Percentiles rank a stretch among this genome's conserved stretches.
phyloP scores from a whole-genome alignment of 1,140 invertebrate species.

The Eurosta solidaginis region DNA sequence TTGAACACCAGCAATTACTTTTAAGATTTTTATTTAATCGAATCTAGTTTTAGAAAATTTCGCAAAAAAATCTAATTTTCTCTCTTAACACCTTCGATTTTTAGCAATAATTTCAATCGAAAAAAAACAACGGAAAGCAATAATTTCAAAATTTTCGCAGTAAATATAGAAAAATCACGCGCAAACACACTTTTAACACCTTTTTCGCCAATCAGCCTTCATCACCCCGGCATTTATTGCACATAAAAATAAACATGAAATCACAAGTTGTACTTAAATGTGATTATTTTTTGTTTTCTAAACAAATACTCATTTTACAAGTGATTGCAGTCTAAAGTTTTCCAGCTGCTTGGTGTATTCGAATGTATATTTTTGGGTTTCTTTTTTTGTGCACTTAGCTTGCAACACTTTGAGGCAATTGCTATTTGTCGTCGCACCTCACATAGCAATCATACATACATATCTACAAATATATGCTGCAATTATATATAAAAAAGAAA shows the following conservation, averaged over 20 bases:
- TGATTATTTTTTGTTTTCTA: not conserved
- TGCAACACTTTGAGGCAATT: slow-evolving; percentile 18
- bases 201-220: not conserved
- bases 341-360: too few species aligned
- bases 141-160: not conserved
- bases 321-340: too few species aligned
- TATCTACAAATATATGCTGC: not conserved
- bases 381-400: not conserved
- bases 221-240: not conserved
- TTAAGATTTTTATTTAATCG: too few species aligned
- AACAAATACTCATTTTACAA: not conserved
- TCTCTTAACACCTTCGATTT: slow-evolving; percentile 4
- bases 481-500: not conserved
- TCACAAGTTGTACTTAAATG: not conserved
- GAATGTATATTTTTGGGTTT: not conserved
- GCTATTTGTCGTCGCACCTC: not conserved
- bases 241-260: not conserved
- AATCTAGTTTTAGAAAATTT: too few species aligned
- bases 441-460: not conserved
- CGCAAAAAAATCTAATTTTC: too few species aligned
- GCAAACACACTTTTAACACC: not conserved
- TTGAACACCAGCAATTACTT: too few species aligned
- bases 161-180: slow-evolving; percentile 15
- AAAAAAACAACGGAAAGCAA: not conserved
- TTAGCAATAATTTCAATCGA: not conserved